phyloP scores from a whole-genome alignment of 2,888 invertebrate species.

The Octonoba sinensis region DNA sequence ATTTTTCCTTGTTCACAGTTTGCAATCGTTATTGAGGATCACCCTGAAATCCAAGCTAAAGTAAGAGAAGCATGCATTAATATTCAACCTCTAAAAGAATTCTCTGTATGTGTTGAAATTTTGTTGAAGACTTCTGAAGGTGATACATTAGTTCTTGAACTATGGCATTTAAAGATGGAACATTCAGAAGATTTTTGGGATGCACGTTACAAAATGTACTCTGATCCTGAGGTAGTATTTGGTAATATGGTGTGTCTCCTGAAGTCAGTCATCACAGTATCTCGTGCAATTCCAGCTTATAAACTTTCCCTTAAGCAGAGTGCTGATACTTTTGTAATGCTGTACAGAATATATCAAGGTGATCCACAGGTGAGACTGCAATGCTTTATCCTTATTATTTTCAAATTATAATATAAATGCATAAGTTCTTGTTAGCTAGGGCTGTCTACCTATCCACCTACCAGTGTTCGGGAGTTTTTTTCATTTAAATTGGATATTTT shows the following conservation, averaged over 20 bases:
- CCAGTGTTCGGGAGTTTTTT: too few relatives aligned
- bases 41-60: slow-evolving; percentile 84
- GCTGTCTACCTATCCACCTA: too few relatives aligned
- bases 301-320: slow-evolving; percentile 86
- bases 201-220: slow-evolving; percentile 31
- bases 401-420: too few relatives aligned
- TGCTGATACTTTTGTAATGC: slow-evolving; percentile 88
- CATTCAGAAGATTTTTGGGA: slow-evolving; percentile 68
- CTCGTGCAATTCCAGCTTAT: slow-evolving; percentile 93
- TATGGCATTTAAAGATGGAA: slow-evolving; percentile 81
- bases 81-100: slow-evolving; percentile 75
- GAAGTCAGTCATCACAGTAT: slow-evolving; percentile 89
- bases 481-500: too few relatives aligned
- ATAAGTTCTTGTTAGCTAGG: too few relatives aligned
- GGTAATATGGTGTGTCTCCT: slow-evolving; percentile 92
- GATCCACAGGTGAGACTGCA: slow-evolving; percentile 78
- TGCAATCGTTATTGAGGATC: slow-evolving; percentile 87
- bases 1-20: slow-evolving; percentile 76
- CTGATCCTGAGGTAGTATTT: slow-evolving; percentile 75
- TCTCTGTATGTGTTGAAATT: slow-evolving; percentile 86
- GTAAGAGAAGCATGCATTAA: slow-evolving; percentile 80
- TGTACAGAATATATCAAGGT: slow-evolving; percentile 82
- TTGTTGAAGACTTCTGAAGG: slow-evolving; percentile 88
- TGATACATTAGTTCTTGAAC: slow-evolving; percentile 89
- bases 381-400: too few relatives aligned